Evolutionary conservation across 2,113 vertebrate genomes (phyloP).

Genomic region (Coracopsis vasa): DNA sequence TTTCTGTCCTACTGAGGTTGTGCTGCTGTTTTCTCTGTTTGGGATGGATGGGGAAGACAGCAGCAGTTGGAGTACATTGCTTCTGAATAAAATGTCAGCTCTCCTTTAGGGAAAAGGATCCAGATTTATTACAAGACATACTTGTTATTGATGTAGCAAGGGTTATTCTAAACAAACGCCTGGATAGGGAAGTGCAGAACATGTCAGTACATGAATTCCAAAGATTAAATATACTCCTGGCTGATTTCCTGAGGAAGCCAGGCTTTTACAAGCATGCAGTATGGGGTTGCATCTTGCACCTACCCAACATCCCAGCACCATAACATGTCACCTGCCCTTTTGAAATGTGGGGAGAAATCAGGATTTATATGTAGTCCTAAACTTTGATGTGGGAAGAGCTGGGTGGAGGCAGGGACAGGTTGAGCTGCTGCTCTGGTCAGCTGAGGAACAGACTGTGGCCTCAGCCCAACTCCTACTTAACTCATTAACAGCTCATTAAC

Average conservation of each 20-base stretch:
- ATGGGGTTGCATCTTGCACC: background rate
- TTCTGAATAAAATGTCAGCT: background rate
- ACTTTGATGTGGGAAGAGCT: background rate
- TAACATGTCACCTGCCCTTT: accelerated
- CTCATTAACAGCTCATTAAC: background rate
- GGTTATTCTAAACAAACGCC: background rate
- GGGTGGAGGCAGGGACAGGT: background rate
- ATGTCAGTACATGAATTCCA: background rate
- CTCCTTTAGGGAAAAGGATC: background rate
- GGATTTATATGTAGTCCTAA: background rate
- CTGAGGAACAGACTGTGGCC: background rate
- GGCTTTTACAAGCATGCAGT: background rate
- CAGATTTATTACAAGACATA: background rate
- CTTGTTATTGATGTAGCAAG: background rate
- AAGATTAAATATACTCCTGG: background rate
- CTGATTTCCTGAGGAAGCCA: background rate
- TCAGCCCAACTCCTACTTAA: background rate
- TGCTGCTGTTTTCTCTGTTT: background rate
- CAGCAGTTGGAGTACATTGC: accelerated
- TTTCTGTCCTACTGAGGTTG: accelerated
- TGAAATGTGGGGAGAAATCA: background rate
- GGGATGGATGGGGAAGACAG: background rate
- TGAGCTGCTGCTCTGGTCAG: background rate
- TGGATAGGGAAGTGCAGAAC: background rate
- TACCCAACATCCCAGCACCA: background rate